These are phyloP conservation scores for Clostera curtula DNA, from an alignment of 2,888 invertebrate species.

Conservation along the genomic window DNA sequence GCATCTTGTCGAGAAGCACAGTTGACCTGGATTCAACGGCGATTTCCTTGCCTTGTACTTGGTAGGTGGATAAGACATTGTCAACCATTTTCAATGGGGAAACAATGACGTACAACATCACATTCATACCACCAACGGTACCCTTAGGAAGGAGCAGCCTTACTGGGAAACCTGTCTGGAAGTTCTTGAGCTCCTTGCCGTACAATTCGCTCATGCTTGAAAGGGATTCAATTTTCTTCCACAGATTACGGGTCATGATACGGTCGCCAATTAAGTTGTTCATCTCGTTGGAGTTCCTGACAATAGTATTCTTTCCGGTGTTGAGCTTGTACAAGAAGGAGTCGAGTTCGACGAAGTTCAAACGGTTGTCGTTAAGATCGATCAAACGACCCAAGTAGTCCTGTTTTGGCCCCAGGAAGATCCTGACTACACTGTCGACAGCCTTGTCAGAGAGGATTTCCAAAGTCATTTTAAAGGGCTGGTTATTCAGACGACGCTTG, in stretches of 20 bases:
- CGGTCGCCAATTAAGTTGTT: slow-evolving; percentile 79
- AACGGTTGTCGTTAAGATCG: slow-evolving; percentile 73
- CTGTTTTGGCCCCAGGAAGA: slow-evolving; percentile 82
- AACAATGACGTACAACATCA: slow-evolving; percentile 78
- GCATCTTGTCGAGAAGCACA: slow-evolving; percentile 74
- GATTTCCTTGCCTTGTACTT: slow-evolving; percentile 61
- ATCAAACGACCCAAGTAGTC: slow-evolving; percentile 73
- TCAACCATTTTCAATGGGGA: slow-evolving; percentile 67
- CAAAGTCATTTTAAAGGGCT: slow-evolving; percentile 75
- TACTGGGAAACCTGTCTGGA: slow-evolving; percentile 80
- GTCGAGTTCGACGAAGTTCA: slow-evolving; percentile 79
- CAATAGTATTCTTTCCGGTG: slow-evolving; percentile 79
- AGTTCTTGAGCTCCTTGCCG: slow-evolving; percentile 50
- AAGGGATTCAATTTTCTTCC: slow-evolving; percentile 77
- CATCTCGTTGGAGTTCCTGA: slow-evolving; percentile 78
- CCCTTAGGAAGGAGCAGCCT: slow-evolving; percentile 84
- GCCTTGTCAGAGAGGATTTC: slow-evolving; percentile 73
- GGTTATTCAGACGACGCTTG: slow-evolving; percentile 78
- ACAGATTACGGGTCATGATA: slow-evolving; percentile 77
- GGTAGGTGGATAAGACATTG: slow-evolving; percentile 44
- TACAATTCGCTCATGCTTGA: slow-evolving; percentile 47
- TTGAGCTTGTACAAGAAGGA: slow-evolving; percentile 76
- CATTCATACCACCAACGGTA: slow-evolving; percentile 77
- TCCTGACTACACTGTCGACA: slow-evolving; percentile 76
- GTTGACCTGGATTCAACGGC: slow-evolving; percentile 52